Evolutionary conservation across 2,888 invertebrate genomes (phyloP).

Genomic region (Polyommatus iphigenia): DNA sequence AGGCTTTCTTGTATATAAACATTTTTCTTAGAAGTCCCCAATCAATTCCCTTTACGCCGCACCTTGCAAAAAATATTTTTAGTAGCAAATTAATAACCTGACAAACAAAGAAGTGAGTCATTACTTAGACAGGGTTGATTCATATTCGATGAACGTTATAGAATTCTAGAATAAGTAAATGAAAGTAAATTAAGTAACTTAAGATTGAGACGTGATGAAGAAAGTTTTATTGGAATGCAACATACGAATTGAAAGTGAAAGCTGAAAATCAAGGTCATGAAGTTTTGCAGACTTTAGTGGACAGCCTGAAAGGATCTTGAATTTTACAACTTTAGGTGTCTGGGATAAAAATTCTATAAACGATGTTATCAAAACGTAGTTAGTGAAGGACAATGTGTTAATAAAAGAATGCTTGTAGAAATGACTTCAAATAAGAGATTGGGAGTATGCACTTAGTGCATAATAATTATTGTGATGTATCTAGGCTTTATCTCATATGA

Average conservation of each 20-base stretch:
- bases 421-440: background rate
- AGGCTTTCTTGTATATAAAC: background rate
- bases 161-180: background rate
- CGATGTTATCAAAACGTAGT: background rate
- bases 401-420: background rate
- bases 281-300: background rate
- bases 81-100: constrained; percentile 7
- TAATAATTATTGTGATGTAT: constrained; percentile 12
- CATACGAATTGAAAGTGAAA: background rate
- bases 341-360: background rate
- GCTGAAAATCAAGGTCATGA: constrained; percentile 8
- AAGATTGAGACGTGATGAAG: background rate
- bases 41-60: constrained; percentile 12
- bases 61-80: constrained; percentile 4
- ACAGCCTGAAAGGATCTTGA: background rate
- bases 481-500: constrained; percentile 21
- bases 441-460: background rate
- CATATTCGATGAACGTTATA: background rate
- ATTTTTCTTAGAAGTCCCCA: background rate
- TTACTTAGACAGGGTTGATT: constrained; percentile 7
- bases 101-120: constrained; percentile 22
- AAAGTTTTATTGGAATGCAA: constrained; percentile 21
- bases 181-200: background rate
- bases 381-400: background rate
- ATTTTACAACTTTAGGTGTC: background rate